Evolutionary conservation across 37 sponge, comb jelly and placozoan species (phyloP).

Genomic region (Agelas oroides): DNA sequence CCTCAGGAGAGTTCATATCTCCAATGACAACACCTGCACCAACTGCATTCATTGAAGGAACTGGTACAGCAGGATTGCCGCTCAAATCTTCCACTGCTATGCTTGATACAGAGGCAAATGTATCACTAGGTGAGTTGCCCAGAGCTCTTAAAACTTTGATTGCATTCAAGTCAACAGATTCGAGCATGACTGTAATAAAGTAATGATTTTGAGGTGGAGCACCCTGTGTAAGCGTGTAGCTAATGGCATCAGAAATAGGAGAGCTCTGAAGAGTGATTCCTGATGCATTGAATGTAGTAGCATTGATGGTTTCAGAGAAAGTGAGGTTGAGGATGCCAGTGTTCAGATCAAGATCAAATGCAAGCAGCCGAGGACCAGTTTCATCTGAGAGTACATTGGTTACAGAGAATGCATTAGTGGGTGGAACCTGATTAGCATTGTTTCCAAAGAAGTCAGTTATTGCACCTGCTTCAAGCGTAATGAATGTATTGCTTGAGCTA

Average conservation of each 20-base stretch:
- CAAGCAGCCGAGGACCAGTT: slow-evolving; percentile 56
- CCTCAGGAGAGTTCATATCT: slow-evolving; percentile 69
- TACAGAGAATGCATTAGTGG: slow-evolving; percentile 35
- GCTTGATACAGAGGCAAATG: slow-evolving; percentile 68
- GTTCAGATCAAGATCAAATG: slow-evolving; percentile 75
- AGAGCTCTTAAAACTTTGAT: slow-evolving; percentile 58
- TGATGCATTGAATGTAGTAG: slow-evolving; percentile 56
- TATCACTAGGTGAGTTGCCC: slow-evolving; percentile 44
- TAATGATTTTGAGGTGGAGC: slow-evolving; percentile 24
- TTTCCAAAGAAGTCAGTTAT: slow-evolving; percentile 76
- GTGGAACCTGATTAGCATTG: slow-evolving; percentile 24
- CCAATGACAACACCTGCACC: slow-evolving; percentile 49
- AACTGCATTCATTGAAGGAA: slow-evolving; percentile 45
- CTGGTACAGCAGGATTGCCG: slow-evolving; percentile 29
- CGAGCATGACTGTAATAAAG: slow-evolving; percentile 56
- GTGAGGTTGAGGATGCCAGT: slow-evolving; percentile 75
- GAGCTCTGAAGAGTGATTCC: slow-evolving; percentile 50
- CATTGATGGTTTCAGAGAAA: slow-evolving; percentile 87
- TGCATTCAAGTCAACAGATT: slow-evolving; percentile 63
- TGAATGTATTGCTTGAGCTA: slow-evolving; percentile 56
- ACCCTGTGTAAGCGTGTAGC: slow-evolving; percentile 58
- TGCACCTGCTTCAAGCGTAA: slow-evolving; percentile 52
- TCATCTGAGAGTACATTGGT: slow-evolving; percentile 49
- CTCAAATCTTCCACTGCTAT: slow-evolving; percentile 60
- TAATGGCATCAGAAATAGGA: slow-evolving; percentile 22